phyloP scores from a whole-genome alignment of 2,888 invertebrate species.

The Acanthococcus lagerstroemiae region DNA sequence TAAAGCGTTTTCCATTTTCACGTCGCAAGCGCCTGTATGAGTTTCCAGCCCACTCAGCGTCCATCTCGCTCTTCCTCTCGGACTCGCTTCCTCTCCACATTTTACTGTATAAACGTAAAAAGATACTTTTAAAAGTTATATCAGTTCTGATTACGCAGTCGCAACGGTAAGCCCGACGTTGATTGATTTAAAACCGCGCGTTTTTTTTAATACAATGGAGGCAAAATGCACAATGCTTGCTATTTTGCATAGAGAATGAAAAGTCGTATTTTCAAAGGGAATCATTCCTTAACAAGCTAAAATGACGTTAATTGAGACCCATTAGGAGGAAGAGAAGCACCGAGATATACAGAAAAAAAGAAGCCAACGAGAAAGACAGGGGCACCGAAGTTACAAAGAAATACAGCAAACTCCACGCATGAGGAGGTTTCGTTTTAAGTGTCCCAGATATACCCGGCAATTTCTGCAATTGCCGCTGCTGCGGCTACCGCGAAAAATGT shows the following conservation, averaged over 20 bases:
- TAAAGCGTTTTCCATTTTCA: no score
- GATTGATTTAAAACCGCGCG: constrained; percentile 28
- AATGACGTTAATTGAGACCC: constrained; percentile 30
- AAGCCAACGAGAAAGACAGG: background rate
- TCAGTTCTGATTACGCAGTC: background rate
- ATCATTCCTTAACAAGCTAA: constrained; percentile 25
- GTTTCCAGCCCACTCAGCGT: no score
- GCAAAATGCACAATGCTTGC: constrained; percentile 17
- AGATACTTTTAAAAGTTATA: constrained; percentile 9
- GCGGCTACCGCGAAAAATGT: background rate
- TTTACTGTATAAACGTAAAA: no score
- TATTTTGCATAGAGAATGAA: constrained; percentile 27
- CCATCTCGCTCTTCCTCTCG: no score
- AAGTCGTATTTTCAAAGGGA: constrained; percentile 22
- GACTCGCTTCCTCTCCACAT: no score
- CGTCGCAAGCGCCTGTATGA: no score
- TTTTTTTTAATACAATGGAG: constrained; percentile 26
- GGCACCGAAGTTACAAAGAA: background rate
- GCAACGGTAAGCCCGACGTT: constrained; percentile 20
- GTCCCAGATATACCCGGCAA: constrained; percentile 2
- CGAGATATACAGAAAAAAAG: constrained; percentile 3
- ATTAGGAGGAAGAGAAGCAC: constrained; percentile 13
- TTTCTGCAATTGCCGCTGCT: background rate
- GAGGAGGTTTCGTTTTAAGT: background rate
- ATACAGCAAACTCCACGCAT: background rate